Base-by-base conservation (phyloP, 2,113 vertebrate genomes). In the Nipponia nippon region DNA sequence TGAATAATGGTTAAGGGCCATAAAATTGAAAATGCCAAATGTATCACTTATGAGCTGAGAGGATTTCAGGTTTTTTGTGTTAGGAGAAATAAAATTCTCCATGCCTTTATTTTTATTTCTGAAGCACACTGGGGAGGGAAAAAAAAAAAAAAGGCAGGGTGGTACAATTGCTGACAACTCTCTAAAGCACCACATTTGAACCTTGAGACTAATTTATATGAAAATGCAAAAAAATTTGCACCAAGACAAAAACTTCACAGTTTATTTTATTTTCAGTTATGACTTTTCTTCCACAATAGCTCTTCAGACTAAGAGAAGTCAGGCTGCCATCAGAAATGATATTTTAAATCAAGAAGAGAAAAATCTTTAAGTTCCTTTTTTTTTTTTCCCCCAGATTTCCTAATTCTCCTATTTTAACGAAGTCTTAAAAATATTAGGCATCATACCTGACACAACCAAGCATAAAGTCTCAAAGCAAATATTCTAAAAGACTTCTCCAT, bases 351-450 rank as follows among this genome's bases (percentile, higher is more conserved):
- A 61, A 87, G 63, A 66, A 0, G 10, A 87, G 13, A 70, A 81
- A 67, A 84, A 67, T 23, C 5, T 80, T 40, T 7, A 47, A 26
- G 16, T 62, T 50, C 6, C 6, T 29, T 8, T 8, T 20, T 21
- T 5, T 29, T 8, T 8, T 20, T 21, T 5, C 7, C 15, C 1
- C 2, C 7, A 6, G 7, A 19, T 44, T 59, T 73, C 32, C n/a
- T 30, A 26, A 47, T 58, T 47, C 47, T 52, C 13, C 38, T 32
- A 5, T 44, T 77, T 52, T 47, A 87, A 52, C 8, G 19, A 65
- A 70, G 26, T 56, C 78, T 61, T 66, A 66, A 50, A 95, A 66
- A 16, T 5, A 53, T 19, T 49, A 58, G 16, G 36, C 38, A n/a
- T 85, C n/a, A 34, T 29, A 58, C 34, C 23, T 63, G 49, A 67